Conservation (phyloP, 2,797 vertebrate genomes). For the Loriculus beryllinus region DNA sequence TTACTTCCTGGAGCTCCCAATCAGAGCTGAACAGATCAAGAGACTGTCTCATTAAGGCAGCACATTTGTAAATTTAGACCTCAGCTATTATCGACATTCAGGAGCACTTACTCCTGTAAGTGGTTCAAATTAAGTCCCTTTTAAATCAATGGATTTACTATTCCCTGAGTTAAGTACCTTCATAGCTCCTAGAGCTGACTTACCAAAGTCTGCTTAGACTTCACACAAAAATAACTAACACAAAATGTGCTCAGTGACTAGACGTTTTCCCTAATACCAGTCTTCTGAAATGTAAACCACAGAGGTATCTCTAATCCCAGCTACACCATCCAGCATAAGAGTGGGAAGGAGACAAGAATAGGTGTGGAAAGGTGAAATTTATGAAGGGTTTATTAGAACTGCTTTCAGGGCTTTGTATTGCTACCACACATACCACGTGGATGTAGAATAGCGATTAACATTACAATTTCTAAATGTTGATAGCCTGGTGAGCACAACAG, state of each 20-base stretch:
- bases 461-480: background rate
- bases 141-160: background rate
- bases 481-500: background rate
- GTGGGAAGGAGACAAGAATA: background rate
- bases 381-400: background rate
- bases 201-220: background rate
- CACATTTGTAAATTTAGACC: background rate
- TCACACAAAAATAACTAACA: background rate
- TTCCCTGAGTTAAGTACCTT: background rate
- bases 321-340: background rate
- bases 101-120: background rate
- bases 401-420: background rate
- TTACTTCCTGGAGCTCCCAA: background rate
- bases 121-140: background rate
- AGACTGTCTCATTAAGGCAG: background rate
- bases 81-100: background rate
- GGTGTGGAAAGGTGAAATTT: background rate
- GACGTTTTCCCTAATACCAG: background rate
- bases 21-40: background rate
- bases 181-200: background rate
- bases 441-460: background rate
- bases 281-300: background rate
- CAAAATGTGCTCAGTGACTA: background rate
- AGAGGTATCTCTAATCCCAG: background rate
- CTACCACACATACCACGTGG: rapidly evolving